These are phyloP conservation scores for Hippocampus mohnikei DNA, from an alignment of 2,113 vertebrate genomes.

Conservation along the genomic window DNA sequence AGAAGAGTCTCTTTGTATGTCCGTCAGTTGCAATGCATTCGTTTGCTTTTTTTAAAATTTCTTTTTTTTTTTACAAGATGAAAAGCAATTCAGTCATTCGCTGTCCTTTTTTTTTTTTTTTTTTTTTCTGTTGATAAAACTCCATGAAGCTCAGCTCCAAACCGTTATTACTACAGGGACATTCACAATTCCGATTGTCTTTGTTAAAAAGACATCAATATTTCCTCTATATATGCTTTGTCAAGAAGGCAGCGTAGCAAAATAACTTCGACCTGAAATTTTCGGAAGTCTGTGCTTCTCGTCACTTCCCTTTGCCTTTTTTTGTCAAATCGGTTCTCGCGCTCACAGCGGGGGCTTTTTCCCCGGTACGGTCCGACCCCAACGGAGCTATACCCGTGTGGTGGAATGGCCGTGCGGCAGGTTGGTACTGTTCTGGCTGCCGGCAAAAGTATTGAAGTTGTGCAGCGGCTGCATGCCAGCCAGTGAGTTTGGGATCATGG, in stretches of 20 bases:
- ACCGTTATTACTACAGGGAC: slow-evolving; percentile 69
- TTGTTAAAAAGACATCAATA: slow-evolving; percentile 58
- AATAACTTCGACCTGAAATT: slow-evolving; percentile 69
- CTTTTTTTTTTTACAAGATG: slow-evolving; percentile 22
- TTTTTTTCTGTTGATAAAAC: slow-evolving; percentile 53
- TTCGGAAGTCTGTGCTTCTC: slow-evolving; percentile 57
- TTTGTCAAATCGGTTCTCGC: slow-evolving; percentile 5
- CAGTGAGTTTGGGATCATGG: slow-evolving; percentile 92
- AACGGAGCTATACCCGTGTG: slow-evolving; percentile 87
- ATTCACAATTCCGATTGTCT: slow-evolving; percentile 75
- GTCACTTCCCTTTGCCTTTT: slow-evolving; percentile 19
- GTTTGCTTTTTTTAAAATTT: slow-evolving; percentile 20
- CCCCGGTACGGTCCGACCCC: slow-evolving; percentile 1
- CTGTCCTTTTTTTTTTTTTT: slow-evolving; percentile 23
- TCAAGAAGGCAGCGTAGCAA: slow-evolving; percentile 75
- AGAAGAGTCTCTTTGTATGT: not conserved
- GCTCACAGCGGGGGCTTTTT: not conserved
- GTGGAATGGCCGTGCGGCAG: slow-evolving; percentile 93
- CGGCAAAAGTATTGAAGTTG: slow-evolving; percentile 90
- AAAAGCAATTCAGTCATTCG: slow-evolving; percentile 40
- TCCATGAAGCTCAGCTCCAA: slow-evolving; percentile 61
- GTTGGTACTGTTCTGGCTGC: slow-evolving; percentile 91
- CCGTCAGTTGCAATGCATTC: slow-evolving; percentile 58
- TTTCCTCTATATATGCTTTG: slow-evolving; percentile 44
- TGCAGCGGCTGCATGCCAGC: slow-evolving; percentile 89